Evolutionary conservation across 2,113 vertebrate species (phyloP).

Genomic region (Stegastes partitus): DNA sequence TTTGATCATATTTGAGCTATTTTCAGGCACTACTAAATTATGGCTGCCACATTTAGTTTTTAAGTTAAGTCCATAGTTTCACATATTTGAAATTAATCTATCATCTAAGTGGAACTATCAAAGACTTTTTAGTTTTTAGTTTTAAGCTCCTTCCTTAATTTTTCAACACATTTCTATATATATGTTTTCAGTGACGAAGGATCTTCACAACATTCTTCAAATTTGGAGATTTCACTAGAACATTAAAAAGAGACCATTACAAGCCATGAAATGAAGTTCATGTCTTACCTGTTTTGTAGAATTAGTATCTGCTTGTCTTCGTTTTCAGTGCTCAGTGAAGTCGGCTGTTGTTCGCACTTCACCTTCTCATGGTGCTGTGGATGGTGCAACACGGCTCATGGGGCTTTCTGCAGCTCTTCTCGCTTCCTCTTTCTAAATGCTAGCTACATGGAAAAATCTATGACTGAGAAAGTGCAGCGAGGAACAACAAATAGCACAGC

Average conservation of each 20-base stretch:
- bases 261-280: not conserved
- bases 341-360: slow-evolving; percentile 55
- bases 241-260: not conserved
- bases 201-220: not conserved
- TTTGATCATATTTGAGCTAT: not conserved
- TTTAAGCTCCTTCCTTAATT: too few relatives aligned
- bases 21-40: not conserved
- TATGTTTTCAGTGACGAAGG: too few relatives aligned
- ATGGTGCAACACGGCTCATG: not conserved
- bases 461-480: slow-evolving; percentile 18
- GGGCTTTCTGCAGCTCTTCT: slow-evolving; percentile 39
- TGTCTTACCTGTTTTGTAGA: slow-evolving; percentile 52
- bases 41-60: not conserved
- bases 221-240: not conserved
- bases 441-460: slow-evolving; percentile 42
- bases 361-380: slow-evolving; percentile 22
- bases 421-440: slow-evolving; percentile 70
- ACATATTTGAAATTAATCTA: too few relatives aligned
- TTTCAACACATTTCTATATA: not conserved
- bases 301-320: not conserved
- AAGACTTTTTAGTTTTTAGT: too few relatives aligned
- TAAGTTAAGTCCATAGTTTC: not conserved
- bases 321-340: not conserved
- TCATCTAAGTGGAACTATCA: too few relatives aligned
- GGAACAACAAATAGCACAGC: not conserved